These are phyloP conservation scores for Xanthorhoe designata DNA, from an alignment of 2,888 invertebrate genomes.

Conservation along the genomic window DNA sequence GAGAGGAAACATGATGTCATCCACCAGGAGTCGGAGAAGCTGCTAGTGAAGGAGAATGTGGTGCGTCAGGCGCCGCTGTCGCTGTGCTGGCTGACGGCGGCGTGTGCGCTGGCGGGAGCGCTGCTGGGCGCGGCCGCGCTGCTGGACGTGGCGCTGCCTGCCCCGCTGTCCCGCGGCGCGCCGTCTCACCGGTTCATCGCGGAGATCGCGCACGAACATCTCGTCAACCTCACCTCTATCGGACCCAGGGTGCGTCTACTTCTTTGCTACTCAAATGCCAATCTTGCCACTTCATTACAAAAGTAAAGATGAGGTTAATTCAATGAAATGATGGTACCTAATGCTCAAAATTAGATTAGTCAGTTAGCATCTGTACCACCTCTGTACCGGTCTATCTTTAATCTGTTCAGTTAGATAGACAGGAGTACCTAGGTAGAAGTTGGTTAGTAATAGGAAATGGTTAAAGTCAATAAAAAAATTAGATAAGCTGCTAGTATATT, in stretches of 20 bases:
- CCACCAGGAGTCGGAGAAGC: conserved; percentile 2
- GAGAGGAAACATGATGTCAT: neutral
- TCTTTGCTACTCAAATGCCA: too few species aligned
- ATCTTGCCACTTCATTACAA: too few species aligned
- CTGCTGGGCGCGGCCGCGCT: conserved; percentile 79
- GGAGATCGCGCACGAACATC: conserved; percentile 87
- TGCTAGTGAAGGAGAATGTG: conserved; percentile 62
- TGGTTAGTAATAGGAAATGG: too few species aligned
- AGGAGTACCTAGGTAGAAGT: too few species aligned
- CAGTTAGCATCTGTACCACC: too few species aligned
- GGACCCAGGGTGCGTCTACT: conserved; percentile 78
- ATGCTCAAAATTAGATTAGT: too few species aligned
- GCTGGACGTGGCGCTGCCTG: conserved; percentile 86
- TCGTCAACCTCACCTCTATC: conserved; percentile 86
- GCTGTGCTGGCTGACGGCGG: conserved; percentile 76
- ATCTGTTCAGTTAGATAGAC: too few species aligned
- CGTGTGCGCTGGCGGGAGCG: conserved; percentile 80
- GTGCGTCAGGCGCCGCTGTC: conserved; percentile 50
- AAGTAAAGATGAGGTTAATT: too few species aligned
- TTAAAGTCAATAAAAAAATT: too few species aligned
- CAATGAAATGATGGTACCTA: too few species aligned
- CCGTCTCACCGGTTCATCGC: conserved; percentile 70
- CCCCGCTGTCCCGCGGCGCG: conserved; percentile 65
- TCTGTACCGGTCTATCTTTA: too few species aligned
- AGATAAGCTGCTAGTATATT: too few species aligned